Evolutionary conservation across 2,888 invertebrate species (phyloP), one percentile per base, ranked within the genome.

Genomic region (Platycheirus albimanus): DNA sequence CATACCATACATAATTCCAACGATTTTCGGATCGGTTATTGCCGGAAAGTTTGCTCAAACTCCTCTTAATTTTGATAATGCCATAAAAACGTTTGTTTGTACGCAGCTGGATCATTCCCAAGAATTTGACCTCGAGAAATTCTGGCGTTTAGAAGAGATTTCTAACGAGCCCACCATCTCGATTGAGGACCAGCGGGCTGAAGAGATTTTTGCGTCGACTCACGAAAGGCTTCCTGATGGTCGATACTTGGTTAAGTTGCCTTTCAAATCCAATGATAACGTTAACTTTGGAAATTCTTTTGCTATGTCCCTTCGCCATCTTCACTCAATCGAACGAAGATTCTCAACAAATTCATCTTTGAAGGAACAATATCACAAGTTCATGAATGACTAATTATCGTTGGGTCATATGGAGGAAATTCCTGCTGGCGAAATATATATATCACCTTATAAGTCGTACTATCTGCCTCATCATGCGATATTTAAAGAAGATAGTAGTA

Each of bases 341-440:
- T 15, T 41, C 6, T 11, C n/a, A 3, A 24, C 24, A 11, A 13
- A 49, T 24, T 3, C 24, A 2, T 11, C 7, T 11, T 24, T 49
- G 24, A 49, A 19, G 24, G n/a, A 20, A 3, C 45, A 38, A 20
- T 30, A 33, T 8, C 8, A 1, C 11, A 49, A 20, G 6, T 61
- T 71, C 10, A 49, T 61, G 24, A 19, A 10, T 15, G 47, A 38
- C 7, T 61, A 61, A 13, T 6, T 28, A 1, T 20, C 24, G 2
- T 10, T 58, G 4, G 49, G 61, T 1, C 58, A 58, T 38, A 71
- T 70, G 49, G 30, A 49, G 15, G 24, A 41, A 19, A n/a, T 71
- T 47, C 61, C 49, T 47, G 5, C 28, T 11, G 24, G 6, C 2
- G 61, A 71, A 11, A 24, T 61, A 36, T n/a, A 8, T 15, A 3